Base-by-base conservation (phyloP, 2,113 vertebrate species). In the Nibea coibor region DNA sequence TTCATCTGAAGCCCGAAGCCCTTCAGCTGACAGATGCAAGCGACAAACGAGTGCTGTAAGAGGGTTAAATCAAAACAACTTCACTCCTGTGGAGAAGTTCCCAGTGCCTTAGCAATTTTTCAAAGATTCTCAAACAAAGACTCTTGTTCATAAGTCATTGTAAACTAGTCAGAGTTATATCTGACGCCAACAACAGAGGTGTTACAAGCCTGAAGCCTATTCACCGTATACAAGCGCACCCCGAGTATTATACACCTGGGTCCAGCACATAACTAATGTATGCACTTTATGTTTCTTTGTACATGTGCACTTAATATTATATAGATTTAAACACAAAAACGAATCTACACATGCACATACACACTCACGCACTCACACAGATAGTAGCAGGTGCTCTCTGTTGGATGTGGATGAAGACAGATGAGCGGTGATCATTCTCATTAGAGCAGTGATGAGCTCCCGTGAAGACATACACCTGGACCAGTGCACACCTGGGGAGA, bases 361-460 rank as follows among this genome's bases (percentile, higher is more conserved):
- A 31, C 35, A 53, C 35, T 59, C 77, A 47, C 74, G 73, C 42
- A 69, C 76, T 31, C 31, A 71, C 78, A 83, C 73, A 59, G 73
- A 88, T 72, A 81, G 91, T 93, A 94, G 93, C 94, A 95, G 94
- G 94, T 95, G 95, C 91, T 95, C 93, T 91, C 92, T 88, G 90
- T 85, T 94, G 93, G 92, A 89, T 91, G 88, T 92, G 91, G 91
- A 94, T 93, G 92, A 93, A 94, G 94, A 95, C 92, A 93, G 92
- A 94, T 94, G 94, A 93, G 91, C 72, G 57, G 88, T 90, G 91
- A 92, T 92, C 92, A 93, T 94, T 88, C 92, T 94, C 92, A 94
- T 94, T 94, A 95, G 90, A 94, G 93, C 86, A 83, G 92, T 92
- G 93, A 95, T 94, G 93, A 95, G 94, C 92, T 92, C 93, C 93